These are phyloP conservation scores for Hiodon tergisus DNA, from an alignment of 2,113 vertebrate genomes.

Conservation along the genomic window DNA sequence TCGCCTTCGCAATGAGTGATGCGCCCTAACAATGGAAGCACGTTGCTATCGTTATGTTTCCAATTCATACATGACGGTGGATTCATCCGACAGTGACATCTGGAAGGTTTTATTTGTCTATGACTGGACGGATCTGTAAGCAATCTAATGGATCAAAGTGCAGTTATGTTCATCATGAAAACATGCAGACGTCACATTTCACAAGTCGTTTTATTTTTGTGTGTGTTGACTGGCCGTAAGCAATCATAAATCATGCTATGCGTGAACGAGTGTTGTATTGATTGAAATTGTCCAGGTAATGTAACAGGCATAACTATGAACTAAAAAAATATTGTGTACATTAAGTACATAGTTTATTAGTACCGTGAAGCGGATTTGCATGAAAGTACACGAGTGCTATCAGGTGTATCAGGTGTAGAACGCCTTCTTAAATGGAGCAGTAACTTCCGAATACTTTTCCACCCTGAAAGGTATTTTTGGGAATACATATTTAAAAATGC, in stretches of 20 bases:
- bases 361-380: neutral
- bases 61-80: conserved; percentile 2
- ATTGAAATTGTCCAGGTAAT: neutral
- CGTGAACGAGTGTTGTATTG: neutral
- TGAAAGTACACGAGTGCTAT: too few relatives aligned
- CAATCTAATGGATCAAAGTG: conserved; percentile 1
- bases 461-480: too few relatives aligned
- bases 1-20: conserved; percentile 2
- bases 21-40: neutral
- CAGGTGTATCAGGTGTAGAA: too few relatives aligned
- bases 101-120: conserved; percentile 1
- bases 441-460: too few relatives aligned
- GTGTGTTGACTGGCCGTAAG: conserved; percentile 7
- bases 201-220: conserved; percentile 5
- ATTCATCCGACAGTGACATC: neutral
- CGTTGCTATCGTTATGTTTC: neutral
- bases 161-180: conserved; percentile 8
- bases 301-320: neutral
- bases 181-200: neutral
- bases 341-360: neutral
- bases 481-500: neutral
- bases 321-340: neutral
- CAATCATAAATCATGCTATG: neutral
- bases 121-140: neutral
- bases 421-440: too few relatives aligned